These are phyloP conservation scores for Zapornia atra DNA, from an alignment of 2,113 vertebrate genomes.

Conservation along the genomic window DNA sequence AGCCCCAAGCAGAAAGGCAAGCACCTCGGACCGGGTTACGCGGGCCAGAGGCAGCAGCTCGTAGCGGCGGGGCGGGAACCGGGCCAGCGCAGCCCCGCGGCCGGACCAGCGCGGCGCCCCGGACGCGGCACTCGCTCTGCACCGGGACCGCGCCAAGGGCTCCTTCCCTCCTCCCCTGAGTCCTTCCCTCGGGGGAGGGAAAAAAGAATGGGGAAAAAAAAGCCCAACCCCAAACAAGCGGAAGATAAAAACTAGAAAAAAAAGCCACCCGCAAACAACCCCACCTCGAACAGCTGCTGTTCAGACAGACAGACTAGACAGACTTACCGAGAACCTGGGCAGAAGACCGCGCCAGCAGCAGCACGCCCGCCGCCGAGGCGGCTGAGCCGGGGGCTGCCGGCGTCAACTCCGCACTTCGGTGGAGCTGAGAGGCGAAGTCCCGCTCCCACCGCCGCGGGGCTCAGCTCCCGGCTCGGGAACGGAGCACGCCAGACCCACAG, in stretches of 20 bases:
- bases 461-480: neutral
- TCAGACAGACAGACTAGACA: neutral
- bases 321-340: neutral
- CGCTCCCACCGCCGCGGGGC: neutral
- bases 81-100: neutral
- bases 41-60: rapidly evolving
- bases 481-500: neutral
- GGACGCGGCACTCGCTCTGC: neutral
- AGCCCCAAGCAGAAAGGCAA: rapidly evolving
- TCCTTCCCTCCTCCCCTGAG: neutral
- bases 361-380: neutral
- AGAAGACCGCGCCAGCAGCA: neutral
- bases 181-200: rapidly evolving
- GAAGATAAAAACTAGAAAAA: no score
- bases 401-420: neutral
- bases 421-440: neutral
- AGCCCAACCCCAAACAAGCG: no score
- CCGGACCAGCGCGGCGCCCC: neutral
- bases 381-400: neutral
- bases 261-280: no score
- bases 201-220: no score
- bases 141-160: neutral
- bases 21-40: rapidly evolving
- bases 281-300: neutral
- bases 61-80: rapidly evolving